These are phyloP conservation scores for Microhierax caerulescens DNA, from an alignment of 2,797 vertebrate species.

Conservation along the genomic window DNA sequence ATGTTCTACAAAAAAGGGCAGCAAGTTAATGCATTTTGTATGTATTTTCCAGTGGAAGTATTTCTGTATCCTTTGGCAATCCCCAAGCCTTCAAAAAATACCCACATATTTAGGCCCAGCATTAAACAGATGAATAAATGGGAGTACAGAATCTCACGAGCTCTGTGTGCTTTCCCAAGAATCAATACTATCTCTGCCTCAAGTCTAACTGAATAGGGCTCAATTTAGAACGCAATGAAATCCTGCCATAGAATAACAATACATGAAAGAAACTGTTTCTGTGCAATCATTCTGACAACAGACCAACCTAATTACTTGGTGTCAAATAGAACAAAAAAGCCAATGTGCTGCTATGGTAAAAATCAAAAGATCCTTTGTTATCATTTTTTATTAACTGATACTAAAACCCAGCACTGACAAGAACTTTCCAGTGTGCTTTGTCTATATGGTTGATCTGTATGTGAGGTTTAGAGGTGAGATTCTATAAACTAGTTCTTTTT, in stretches of 20 bases:
- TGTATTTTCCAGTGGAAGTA: neutral
- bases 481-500: neutral
- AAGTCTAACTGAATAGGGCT: neutral
- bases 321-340: slow-evolving; percentile 3
- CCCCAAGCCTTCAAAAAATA: neutral
- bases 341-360: neutral
- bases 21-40: neutral
- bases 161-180: neutral
- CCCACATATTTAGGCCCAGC: neutral
- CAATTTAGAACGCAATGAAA: neutral
- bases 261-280: neutral
- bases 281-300: neutral
- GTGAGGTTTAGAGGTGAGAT: neutral
- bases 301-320: neutral
- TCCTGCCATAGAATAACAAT: neutral
- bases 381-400: neutral
- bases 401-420: neutral
- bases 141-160: neutral
- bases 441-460: neutral
- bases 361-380: neutral
- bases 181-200: neutral
- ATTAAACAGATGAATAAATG: neutral
- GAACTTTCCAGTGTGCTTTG: neutral
- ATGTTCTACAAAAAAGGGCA: neutral
- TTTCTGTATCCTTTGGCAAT: neutral